Base-by-base conservation (phyloP, 2,888 invertebrate genomes). In the Taenaris catops region DNA sequence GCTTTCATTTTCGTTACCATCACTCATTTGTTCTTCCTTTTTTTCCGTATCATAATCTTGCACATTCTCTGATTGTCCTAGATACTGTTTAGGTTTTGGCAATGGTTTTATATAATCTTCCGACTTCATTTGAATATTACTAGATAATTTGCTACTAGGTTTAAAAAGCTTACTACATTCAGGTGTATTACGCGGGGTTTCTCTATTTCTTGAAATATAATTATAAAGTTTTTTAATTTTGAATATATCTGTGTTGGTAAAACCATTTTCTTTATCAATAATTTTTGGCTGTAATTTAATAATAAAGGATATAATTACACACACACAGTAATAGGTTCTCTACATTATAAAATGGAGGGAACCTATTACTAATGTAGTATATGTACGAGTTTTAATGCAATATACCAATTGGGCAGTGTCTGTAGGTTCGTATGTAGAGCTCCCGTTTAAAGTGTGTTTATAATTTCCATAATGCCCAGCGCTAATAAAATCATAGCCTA, bases 191-290 rank as follows among this genome's bases (percentile, higher is more conserved):
- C 44, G 16, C 6, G 33, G 31, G 17, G 31, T 34, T 9, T 14
- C 11, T 20, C 48, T 51, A 20, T 61, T 58, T 31, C 43, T 58
- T 1, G 54, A 48, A 4, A 71, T 63, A 8, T 50, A 64, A 25
- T 65, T 68, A 31, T 80, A 79, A 0, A 79, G 46, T 64, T 69
- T 65, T 46, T 53, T 53, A 37, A 80, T 57, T 60, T 80, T 80
- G 24, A 44, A 38, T 11, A 74, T 46, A 31, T 80, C 79, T 2
- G 5, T 43, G 5, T 35, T 23, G 26, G 63, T 64, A 1, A 71
- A 57, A 0, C 44, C 48, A 2, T 31, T 48, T 46, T 3, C 27
- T 29, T 36, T 45, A 42, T 20, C 44, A 38, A n/a, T 16, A 5
- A 7, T n/a, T n/a, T 6, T 4, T 12, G 8, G 19, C 40, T 40